phyloP scores from a whole-genome alignment of 1,140 invertebrate genomes.

The Cephus cinctus region DNA sequence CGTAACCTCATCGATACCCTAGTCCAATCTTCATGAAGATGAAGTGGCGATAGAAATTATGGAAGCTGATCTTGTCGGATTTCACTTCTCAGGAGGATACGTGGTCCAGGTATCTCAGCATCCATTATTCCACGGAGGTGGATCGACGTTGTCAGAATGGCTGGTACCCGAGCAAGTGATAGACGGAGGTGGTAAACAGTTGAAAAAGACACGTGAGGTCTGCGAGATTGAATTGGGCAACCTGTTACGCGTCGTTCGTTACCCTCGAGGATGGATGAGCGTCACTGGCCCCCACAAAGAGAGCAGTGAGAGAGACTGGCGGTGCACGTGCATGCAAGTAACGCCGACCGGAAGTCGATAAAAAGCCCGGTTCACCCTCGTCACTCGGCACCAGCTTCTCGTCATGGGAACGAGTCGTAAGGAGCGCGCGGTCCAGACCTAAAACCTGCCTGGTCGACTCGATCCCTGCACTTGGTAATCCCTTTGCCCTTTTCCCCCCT shows the following conservation, averaged over 20 bases:
- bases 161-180: too few relatives aligned
- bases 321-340: constrained; percentile 53
- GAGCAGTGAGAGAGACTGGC: constrained; percentile 36
- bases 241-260: constrained; percentile 29
- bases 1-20: too few relatives aligned
- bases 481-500: too few relatives aligned
- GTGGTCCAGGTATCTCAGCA: too few relatives aligned
- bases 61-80: too few relatives aligned
- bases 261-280: constrained; percentile 34
- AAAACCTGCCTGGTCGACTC: constrained; percentile 21
- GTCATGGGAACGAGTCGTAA: constrained; percentile 26
- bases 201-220: too few relatives aligned
- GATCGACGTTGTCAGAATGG: constrained; percentile 13
- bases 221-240: too few relatives aligned
- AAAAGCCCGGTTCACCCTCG: constrained; percentile 56
- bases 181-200: too few relatives aligned
- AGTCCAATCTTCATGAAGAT: too few relatives aligned
- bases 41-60: too few relatives aligned
- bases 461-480: too few relatives aligned
- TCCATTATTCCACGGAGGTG: background rate
- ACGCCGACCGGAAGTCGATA: constrained; percentile 57
- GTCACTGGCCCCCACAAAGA: constrained; percentile 44
- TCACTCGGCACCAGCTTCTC: constrained; percentile 45
- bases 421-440: constrained; percentile 12
- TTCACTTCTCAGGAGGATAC: too few relatives aligned